phyloP scores from a whole-genome alignment of 2,797 vertebrate genomes.

The Hipposideros larvatus region DNA sequence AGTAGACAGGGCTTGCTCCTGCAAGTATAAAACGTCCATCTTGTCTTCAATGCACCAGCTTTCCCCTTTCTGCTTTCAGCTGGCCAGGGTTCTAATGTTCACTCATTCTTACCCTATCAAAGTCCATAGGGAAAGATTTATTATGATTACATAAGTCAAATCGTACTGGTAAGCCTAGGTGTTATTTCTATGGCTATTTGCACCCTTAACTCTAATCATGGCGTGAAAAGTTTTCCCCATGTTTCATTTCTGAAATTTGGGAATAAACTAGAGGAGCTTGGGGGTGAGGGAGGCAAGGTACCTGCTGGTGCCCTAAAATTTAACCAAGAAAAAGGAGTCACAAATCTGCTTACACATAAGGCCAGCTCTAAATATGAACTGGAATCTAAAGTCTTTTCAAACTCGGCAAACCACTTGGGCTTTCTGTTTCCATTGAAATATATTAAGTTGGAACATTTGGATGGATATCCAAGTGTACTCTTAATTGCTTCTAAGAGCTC shows the following conservation, averaged over 20 bases:
- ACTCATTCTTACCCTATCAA: neutral
- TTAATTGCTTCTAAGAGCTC: conserved; percentile 84
- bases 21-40: neutral
- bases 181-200: neutral
- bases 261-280: neutral
- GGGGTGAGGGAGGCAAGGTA: neutral
- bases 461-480: conserved; percentile 74
- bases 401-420: conserved; percentile 56
- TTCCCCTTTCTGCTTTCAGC: neutral
- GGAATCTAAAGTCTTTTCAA: conserved; percentile 63
- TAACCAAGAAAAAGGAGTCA: neutral
- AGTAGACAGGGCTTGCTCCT: neutral
- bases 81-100: neutral
- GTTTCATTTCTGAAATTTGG: neutral
- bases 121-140: neutral
- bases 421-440: conserved; percentile 76
- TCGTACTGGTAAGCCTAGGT: neutral
- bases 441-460: conserved; percentile 75
- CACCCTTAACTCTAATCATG: neutral
- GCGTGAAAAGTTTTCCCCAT: neutral
- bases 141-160: neutral
- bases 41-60: neutral
- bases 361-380: neutral
- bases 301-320: neutral
- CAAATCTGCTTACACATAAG: neutral